Conservation (phyloP, 2,888 invertebrate species). For the Oeneis ivallda region DNA sequence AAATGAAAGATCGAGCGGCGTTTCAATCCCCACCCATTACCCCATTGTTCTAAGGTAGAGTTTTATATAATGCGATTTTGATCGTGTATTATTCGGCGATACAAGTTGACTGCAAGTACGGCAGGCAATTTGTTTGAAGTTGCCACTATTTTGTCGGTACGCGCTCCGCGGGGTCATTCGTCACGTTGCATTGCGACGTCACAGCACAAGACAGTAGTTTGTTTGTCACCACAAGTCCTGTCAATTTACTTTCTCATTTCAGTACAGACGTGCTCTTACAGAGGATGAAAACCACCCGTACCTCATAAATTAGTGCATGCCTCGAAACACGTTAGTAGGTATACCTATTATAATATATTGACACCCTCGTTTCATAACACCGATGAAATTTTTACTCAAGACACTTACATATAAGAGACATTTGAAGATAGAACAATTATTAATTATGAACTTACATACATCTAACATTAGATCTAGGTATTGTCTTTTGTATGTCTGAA, state of each 20-base stretch:
- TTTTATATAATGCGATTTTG: too few relatives aligned
- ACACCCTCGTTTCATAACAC: slow-evolving; percentile 56
- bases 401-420: slow-evolving; percentile 77
- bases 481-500: slow-evolving; percentile 82
- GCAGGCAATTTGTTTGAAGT: background rate
- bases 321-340: slow-evolving; percentile 43
- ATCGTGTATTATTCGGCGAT: too few relatives aligned
- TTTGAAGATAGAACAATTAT: slow-evolving; percentile 80
- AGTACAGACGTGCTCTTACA: background rate
- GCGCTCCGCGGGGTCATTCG: background rate
- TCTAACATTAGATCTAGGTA: slow-evolving; percentile 82
- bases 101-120: too few relatives aligned
- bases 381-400: slow-evolving; percentile 70
- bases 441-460: slow-evolving; percentile 75
- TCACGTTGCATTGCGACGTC: background rate
- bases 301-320: slow-evolving; percentile 9
- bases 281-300: background rate
- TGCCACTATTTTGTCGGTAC: background rate
- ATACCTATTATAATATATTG: slow-evolving; percentile 48
- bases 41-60: too few relatives aligned
- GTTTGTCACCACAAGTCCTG: background rate
- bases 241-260: background rate
- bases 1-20: too few relatives aligned
- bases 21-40: too few relatives aligned
- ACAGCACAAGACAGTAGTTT: background rate